Base-by-base conservation (phyloP, 2,113 vertebrate genomes). In the Prunella himalayana region DNA sequence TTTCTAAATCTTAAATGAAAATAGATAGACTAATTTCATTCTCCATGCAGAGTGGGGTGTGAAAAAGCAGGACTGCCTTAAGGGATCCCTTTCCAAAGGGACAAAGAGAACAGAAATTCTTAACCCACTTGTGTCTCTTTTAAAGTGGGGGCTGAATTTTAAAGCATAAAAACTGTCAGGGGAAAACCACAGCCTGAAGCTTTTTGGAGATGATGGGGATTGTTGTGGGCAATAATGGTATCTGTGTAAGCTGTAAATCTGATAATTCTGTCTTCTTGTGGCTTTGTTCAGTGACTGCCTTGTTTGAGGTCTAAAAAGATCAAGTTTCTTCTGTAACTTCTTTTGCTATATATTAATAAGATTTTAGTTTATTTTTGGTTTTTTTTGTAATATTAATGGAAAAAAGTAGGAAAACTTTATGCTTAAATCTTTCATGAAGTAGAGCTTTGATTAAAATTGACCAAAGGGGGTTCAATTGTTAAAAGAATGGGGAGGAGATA, bases 1-100 rank as follows among this genome's bases (percentile, higher is more conserved):
- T 91, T 90, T 93, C 70, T 85, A 59, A 72, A 41, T 79, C 51
- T 56, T 91, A 91, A 86, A 86, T 95, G 60, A 68, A 92, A 86
- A 96, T 75, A 75, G 61, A 88, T 49, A 77, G 80, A 23, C 30
- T 80, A 39, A 91, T 94, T 92, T 90, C 5, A 63, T 80, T 93
- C 59, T 37, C 27, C 4, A 0, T 85, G 27, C 33, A 42, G 45
- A 73, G 19, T 70, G 54, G 33, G 25, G 45, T 50, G 12, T 82
- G 59, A 87, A 92, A 72, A 92, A 77, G 45, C 37, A 94, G 42
- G 30, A 24, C 42, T 85, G 50, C 44, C 85, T 72, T 82, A 70
- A 88, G 81, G 35, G 10, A 57, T 82, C 15, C 2, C 15, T 82
- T 91, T 91, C 27, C 30, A 54, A 61, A 84, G 35, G 14, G 31